phyloP scores from a whole-genome alignment of 2,797 vertebrate genomes.

The Schizopygopsis pylzovi region DNA sequence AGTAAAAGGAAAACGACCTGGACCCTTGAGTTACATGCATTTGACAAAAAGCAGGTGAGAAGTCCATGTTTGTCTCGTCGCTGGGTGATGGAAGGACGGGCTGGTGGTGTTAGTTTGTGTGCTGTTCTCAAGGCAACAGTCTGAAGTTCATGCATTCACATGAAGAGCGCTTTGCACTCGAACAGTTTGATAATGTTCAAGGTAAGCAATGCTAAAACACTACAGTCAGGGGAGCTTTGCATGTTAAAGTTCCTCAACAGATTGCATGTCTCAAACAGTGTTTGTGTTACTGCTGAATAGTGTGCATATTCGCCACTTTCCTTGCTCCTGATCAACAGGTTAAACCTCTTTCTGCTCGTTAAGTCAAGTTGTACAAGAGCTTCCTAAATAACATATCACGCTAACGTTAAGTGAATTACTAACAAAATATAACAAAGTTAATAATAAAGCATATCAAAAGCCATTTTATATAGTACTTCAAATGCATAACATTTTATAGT shows the following conservation, averaged over 20 bases:
- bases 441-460: no score
- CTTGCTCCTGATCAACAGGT: slow-evolving; percentile 36
- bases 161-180: slow-evolving; percentile 3
- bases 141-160: slow-evolving; percentile 27
- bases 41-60: not conserved
- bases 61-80: slow-evolving; percentile 18
- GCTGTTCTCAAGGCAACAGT: slow-evolving; percentile 75
- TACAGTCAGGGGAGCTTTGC: not conserved
- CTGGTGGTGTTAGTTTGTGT: slow-evolving; percentile 64
- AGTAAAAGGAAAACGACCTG: not conserved
- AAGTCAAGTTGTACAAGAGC: not conserved
- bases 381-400: not conserved
- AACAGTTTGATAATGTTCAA: not conserved
- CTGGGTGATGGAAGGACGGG: slow-evolving; percentile 63
- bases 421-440: no score
- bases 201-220: slow-evolving; percentile 6
- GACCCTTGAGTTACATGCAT: not conserved
- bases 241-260: not conserved
- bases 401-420: no score
- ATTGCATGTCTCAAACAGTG: not conserved
- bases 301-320: not conserved
- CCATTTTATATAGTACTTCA: no score
- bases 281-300: not conserved
- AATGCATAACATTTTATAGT: not conserved
- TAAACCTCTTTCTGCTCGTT: not conserved